phyloP scores from a whole-genome alignment of 2,797 vertebrate species.

The Brotula barbata region DNA sequence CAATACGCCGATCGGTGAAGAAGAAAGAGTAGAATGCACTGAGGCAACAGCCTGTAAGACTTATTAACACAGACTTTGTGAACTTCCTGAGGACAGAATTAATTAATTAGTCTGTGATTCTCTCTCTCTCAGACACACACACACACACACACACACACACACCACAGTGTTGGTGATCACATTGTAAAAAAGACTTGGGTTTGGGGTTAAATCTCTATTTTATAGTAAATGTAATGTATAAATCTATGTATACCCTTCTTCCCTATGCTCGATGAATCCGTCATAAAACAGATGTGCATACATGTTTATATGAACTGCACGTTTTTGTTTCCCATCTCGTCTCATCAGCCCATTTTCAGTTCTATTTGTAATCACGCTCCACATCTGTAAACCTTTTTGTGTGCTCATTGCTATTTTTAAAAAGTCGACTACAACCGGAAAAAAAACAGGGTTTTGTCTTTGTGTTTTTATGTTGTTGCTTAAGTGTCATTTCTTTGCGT shows the following conservation, averaged over 20 bases:
- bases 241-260: constrained; percentile 71
- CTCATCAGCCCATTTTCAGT: constrained; percentile 18
- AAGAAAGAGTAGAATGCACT: constrained; percentile 26
- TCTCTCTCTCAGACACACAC: constrained; percentile 5
- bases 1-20: constrained; percentile 32
- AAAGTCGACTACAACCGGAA: no score
- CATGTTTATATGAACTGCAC: constrained; percentile 40
- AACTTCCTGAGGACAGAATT: constrained; percentile 20
- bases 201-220: constrained; percentile 76
- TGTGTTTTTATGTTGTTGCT: constrained; percentile 1
- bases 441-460: neutral
- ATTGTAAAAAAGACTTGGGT: constrained; percentile 64
- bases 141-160: constrained; percentile 1
- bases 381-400: constrained; percentile 10
- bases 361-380: constrained; percentile 1
- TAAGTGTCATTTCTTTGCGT: constrained; percentile 25
- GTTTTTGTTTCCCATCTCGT: constrained; percentile 43
- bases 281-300: constrained; percentile 50
- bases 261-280: constrained; percentile 55
- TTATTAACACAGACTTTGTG: constrained; percentile 19
- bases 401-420: constrained; percentile 13
- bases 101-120: neutral
- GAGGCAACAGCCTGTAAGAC: constrained; percentile 33
- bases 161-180: constrained; percentile 60
- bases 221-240: constrained; percentile 76